Evolutionary conservation across 2,888 invertebrate genomes (phyloP), one percentile per base, ranked within the genome.

Genomic region (Bimastos eiseni): DNA sequence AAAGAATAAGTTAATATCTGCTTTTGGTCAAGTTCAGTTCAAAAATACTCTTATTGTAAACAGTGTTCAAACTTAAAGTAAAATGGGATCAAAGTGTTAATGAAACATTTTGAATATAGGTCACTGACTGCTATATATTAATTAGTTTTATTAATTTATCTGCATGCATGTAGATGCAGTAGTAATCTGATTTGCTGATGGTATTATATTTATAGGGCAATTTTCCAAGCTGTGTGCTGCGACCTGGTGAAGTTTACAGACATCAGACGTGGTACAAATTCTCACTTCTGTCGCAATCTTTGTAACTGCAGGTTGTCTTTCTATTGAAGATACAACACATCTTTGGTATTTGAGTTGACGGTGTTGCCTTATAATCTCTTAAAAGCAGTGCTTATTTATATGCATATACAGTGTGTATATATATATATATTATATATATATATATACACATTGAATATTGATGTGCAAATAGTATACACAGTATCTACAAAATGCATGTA

Each of bases 251-350:
- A 89, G 92, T 92, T 0, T 94, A 94, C 92, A 92, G 91, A 34
- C 94, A 94, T 90, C 93, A 92, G 21, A 94, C 94, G 6, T 91
- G 92, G 86, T 94, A 93, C 91, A 93, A 94, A 90, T 94, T 94
- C 89, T 88, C 91, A 0, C 36, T 70, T 30, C 83, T 33, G 37
- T 33, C 55, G 6, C 90, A n/a, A 70, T 86, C 86, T 36, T 86
- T 33, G 34, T 86, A 86, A 11, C 34, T 86, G 86, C 30, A 24
- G 11, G 37, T 86, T 11, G 21, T 21, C 19, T 36, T 36, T 30
- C 0, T 11, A 24, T 34, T 34, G 34, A 86, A 86, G 13, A 24
- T 36, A 86, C n/a, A 37, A 24, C 24, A 86, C n/a, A 37, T 34
- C 34, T 36, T 21, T 86, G 86, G 34, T 36, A 34, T 86, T 34